Conservation (phyloP, 2,113 vertebrate species). For the Delphinus delphis region DNA sequence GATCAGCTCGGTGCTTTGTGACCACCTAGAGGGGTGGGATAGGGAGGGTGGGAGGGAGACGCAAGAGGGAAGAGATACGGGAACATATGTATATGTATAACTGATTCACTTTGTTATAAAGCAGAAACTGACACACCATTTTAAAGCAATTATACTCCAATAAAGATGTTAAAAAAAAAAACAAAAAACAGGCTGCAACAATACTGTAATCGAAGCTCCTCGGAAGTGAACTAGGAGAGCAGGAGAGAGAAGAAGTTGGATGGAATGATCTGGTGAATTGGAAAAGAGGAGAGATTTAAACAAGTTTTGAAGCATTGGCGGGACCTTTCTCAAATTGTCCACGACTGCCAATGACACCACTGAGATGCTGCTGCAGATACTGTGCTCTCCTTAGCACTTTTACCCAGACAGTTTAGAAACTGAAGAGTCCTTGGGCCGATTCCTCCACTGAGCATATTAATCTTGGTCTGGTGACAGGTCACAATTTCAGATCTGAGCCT, state of each 20-base stretch:
- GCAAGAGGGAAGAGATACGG: too few relatives aligned
- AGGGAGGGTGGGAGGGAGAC: too few relatives aligned
- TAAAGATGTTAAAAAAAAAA: too few relatives aligned
- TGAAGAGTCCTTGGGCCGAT: not conserved
- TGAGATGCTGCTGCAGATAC: not conserved
- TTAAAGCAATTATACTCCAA: too few relatives aligned
- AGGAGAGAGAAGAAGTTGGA: not conserved
- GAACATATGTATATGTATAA: too few relatives aligned
- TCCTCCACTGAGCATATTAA: not conserved
- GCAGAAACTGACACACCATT: too few relatives aligned
- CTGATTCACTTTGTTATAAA: too few relatives aligned
- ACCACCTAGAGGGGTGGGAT: too few relatives aligned
- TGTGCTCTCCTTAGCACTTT: not conserved
- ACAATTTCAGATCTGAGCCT: not conserved
- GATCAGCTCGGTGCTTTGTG: too few relatives aligned
- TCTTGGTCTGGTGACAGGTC: not conserved
- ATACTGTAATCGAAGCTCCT: not conserved
- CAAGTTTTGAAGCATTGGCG: not conserved
- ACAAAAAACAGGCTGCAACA: not conserved
- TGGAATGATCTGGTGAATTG: not conserved
- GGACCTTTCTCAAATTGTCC: not conserved
- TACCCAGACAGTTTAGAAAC: not conserved
- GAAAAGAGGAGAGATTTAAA: not conserved
- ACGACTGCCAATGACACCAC: not conserved
- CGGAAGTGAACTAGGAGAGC: not conserved